These are phyloP conservation scores for Myiozetetes cayanensis DNA, from an alignment of 2,113 vertebrate species.

Conservation along the genomic window DNA sequence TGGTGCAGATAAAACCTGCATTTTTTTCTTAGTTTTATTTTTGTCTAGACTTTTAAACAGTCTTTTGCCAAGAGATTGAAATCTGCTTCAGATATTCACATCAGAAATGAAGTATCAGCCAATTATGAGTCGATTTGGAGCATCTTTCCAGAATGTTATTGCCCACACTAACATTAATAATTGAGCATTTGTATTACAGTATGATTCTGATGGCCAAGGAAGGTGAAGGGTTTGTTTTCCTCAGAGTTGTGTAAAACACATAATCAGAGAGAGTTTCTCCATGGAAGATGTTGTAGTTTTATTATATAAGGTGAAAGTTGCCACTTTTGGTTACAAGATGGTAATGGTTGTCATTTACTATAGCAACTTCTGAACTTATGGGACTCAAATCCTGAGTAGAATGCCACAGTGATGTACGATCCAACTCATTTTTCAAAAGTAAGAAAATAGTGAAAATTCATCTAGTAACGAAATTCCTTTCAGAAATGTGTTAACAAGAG, in stretches of 20 bases:
- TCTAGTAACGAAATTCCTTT: not conserved
- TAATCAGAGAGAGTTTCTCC: not conserved
- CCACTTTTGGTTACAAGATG: not conserved
- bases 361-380: not conserved
- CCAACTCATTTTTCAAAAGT: not conserved
- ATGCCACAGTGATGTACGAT: rapidly evolving
- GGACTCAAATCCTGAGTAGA: not conserved
- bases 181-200: not conserved
- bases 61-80: not conserved
- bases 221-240: not conserved
- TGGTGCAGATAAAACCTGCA: not conserved
- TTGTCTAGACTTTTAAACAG: not conserved
- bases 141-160: not conserved
- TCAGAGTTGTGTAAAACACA: not conserved
- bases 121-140: not conserved
- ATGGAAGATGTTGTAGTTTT: not conserved
- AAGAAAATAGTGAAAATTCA: not conserved
- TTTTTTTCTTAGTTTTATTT: not conserved
- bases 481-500: not conserved
- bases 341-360: not conserved
- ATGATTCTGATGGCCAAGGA: not conserved
- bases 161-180: not conserved
- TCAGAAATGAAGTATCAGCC: not conserved
- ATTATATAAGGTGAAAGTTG: not conserved
- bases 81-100: not conserved